Evolutionary conservation across 2,113 vertebrate species (phyloP), one percentile per base, ranked within the genome.

Genomic region (Pseudorectes ferrugineus): DNA sequence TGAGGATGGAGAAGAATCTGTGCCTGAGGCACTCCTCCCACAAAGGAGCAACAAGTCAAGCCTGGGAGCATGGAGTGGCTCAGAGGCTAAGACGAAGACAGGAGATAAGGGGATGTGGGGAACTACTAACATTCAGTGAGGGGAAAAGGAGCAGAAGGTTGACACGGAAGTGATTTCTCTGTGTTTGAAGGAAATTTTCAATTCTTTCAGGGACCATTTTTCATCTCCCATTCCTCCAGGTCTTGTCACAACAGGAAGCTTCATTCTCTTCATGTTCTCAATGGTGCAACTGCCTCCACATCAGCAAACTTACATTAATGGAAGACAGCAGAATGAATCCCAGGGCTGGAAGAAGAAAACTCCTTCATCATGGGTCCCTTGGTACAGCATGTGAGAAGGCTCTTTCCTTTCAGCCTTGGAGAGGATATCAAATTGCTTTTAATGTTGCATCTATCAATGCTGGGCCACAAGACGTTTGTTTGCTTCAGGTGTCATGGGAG

Each of bases 361-460:
- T 49, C 66, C 76, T 20, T 81, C 78, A 66, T 61, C 75, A n/a
- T 2, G 0, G 85, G 46, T 90, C 49, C 59, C 61, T 40, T 1
- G 10, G 38, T 88, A 68, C 38, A 62, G 59, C 74, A 29, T 33
- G 21, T 72, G 59, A 89, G 82, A 89, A 90, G 71, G 8, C 17
- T 75, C 70, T 81, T 93, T 88, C 62, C 78, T 92, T 93, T 82
- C 20, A 93, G 74, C 40, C 71, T 77, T 79, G 70, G 38, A 85
- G 61, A 92, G 38, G 59, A 62, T 95, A 95, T 96, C 72, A 68
- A 65, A 74, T 95, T 82, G 58, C 87, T 87, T 94, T 92, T 95
- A 85, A 91, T 70, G 65, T 95, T 86, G 85, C 68, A 92, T 95
- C 92, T 95, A 82, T 95, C 93, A 97, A 0, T 91, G 95, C 79